Base-by-base conservation (phyloP, 2,888 invertebrate species). In the Philereme vetulata region DNA sequence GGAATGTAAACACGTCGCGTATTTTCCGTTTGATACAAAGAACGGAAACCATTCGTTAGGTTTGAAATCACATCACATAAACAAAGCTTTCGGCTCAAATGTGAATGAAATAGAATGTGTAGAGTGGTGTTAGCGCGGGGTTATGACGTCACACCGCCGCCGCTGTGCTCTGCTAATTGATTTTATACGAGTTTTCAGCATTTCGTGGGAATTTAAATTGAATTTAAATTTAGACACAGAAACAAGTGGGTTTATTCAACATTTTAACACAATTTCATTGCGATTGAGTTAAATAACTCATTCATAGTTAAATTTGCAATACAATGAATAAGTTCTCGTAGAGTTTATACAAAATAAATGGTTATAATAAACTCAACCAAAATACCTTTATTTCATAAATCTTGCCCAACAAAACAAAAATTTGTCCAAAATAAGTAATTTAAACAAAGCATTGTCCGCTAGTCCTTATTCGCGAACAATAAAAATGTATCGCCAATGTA, bases 401-500 rank as follows among this genome's bases (percentile, higher is more conserved):
- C 33, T 47, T 43, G n/a, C n/a, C 44, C 0, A 54, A 51, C 6
- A 46, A 55, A 54, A 4, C 4, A 10, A 56, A 35, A 48, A 54
- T 36, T 56, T 53, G 49, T 44, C 38, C 8, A n/a, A 48, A 36
- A 58, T 54, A 47, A 57, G 43, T 51, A 54, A 62, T 51, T 58
- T 58, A 51, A 51, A 54, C 55, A 48, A 51, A 44, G 54, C 57
- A 51, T 54, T 57, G 53, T 59, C 43, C 44, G 51, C 43, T 56
- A 51, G 55, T 51, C 57, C 63, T 51, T 61, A 63, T 68, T 67
- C 62, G 58, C 58, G 56, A 69, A 63, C 64, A 63, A 69, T 62
- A 68, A 74, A 70, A 73, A 67, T 60, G 51, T 67, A 62, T 67
- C 54, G 58, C 54, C 72, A 47, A 78, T 75, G 79, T 72, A 77